These are phyloP conservation scores for Dendroctonus valens DNA, from an alignment of 1,140 invertebrate genomes.

Conservation along the genomic window DNA sequence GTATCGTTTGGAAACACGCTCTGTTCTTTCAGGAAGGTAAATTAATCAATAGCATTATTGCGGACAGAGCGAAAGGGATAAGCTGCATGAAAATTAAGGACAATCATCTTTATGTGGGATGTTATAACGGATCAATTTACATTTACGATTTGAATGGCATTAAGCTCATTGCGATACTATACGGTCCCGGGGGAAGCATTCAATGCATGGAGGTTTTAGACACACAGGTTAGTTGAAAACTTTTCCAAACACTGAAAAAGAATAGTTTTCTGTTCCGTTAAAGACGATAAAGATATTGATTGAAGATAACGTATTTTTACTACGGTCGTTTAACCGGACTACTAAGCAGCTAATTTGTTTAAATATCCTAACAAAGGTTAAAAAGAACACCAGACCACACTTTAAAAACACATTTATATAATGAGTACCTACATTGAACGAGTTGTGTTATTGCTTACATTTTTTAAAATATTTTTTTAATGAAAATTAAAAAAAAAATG, in stretches of 20 bases:
- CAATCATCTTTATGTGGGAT: slow-evolving; percentile 56
- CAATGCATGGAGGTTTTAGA: slow-evolving; percentile 56
- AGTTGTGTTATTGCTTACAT: no score
- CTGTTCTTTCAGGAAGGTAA: slow-evolving; percentile 52
- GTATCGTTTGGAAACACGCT: not conserved
- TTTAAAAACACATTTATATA: no score
- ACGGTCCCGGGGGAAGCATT: slow-evolving; percentile 57
- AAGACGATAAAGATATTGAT: no score
- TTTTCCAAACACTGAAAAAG: not conserved
- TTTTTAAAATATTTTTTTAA: no score
- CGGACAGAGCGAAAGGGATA: slow-evolving; percentile 52
- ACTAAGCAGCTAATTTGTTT: no score
- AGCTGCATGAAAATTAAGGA: slow-evolving; percentile 56
- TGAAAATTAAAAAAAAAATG: no score
- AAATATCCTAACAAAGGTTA: no score
- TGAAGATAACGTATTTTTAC: no score
- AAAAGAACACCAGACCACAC: no score
- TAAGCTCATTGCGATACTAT: slow-evolving; percentile 49
- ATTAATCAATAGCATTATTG: slow-evolving; percentile 51
- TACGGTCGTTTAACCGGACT: no score
- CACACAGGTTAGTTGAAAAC: slow-evolving; percentile 50
- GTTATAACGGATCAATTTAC: slow-evolving; percentile 59
- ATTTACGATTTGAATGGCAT: slow-evolving; percentile 52
- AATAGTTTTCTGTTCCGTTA: no score
- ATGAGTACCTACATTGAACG: no score